A percentile compares a stretch with the other conserved stretches of the same genome.
These are phyloP conservation scores for Chitala chitala DNA, from an alignment of 2,113 vertebrate genomes.

Conservation along the genomic window DNA sequence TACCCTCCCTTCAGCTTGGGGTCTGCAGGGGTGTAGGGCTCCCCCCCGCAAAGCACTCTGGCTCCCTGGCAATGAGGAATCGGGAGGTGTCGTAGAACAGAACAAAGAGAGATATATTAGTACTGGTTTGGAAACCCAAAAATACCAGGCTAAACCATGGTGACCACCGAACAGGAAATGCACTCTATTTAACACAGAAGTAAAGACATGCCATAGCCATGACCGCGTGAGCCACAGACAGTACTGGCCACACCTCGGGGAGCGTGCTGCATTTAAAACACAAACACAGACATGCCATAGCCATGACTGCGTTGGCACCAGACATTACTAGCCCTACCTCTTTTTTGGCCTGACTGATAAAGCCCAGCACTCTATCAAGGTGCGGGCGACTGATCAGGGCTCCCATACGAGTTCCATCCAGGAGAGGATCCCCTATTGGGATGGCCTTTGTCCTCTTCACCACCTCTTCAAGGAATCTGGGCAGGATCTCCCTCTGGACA, in stretches of 20 bases:
- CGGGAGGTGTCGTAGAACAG: not conserved
- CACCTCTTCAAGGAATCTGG: conserved; percentile 78
- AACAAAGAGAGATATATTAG: no score
- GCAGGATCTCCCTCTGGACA: conserved; percentile 80
- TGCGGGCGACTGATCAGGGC: conserved; percentile 82
- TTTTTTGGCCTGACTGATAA: conserved; percentile 73
- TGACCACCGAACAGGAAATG: not conserved
- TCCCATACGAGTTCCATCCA: conserved; percentile 84
- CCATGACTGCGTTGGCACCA: no score
- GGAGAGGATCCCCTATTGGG: conserved; percentile 79
- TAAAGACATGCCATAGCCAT: no score
- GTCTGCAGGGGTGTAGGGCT: conserved; percentile 68
- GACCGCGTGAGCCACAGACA: no score
- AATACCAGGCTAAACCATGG: not conserved
- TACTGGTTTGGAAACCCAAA: not conserved
- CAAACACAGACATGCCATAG: no score
- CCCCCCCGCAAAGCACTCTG: conserved; percentile 82
- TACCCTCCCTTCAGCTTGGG: conserved; percentile 81
- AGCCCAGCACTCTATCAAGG: conserved; percentile 80
- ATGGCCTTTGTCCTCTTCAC: conserved; percentile 83
- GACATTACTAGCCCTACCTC: conserved; percentile 60
- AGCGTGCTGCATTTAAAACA: not conserved
- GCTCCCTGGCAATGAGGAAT: conserved; percentile 70
- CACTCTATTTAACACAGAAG: not conserved
- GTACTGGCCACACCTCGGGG: no score